Percentiles rank a stretch among this genome's conserved stretches.
Conservation (phyloP, 2,113 vertebrate species). For the Protomyctophum bolini region DNA sequence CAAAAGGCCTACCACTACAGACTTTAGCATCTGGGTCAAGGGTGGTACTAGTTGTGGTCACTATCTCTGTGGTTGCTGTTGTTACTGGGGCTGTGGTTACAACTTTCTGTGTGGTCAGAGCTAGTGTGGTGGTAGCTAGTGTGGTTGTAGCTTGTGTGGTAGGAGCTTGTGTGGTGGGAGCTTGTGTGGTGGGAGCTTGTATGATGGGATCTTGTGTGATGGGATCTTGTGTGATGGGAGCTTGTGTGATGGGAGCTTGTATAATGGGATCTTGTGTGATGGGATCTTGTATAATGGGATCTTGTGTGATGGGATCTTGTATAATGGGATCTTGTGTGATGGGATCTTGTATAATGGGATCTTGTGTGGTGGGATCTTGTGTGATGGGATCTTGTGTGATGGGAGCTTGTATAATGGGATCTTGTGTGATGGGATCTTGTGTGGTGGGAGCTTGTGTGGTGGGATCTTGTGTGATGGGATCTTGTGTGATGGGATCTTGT, state of each 20-base stretch:
- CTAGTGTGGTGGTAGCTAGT: background rate
- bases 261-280: background rate
- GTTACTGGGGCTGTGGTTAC: conserved; percentile 31
- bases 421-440: background rate
- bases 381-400: background rate
- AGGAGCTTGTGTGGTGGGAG: background rate
- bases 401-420: background rate
- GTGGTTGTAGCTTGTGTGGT: background rate
- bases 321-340: too few relatives aligned
- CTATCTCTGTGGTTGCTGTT: conserved; percentile 20
- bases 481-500: too few relatives aligned
- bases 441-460: background rate
- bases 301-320: background rate
- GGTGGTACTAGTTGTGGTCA: background rate
- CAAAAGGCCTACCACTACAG: conserved; percentile 86
- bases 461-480: background rate
- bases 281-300: background rate
- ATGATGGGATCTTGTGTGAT: too few relatives aligned
- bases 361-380: background rate
- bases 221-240: background rate
- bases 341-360: too few relatives aligned
- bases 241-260: background rate
- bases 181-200: background rate
- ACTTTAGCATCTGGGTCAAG: conserved; percentile 71
- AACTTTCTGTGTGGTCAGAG: background rate